Conservation (phyloP, 1,140 invertebrate genomes). For the Cecropterus lyciades region DNA sequence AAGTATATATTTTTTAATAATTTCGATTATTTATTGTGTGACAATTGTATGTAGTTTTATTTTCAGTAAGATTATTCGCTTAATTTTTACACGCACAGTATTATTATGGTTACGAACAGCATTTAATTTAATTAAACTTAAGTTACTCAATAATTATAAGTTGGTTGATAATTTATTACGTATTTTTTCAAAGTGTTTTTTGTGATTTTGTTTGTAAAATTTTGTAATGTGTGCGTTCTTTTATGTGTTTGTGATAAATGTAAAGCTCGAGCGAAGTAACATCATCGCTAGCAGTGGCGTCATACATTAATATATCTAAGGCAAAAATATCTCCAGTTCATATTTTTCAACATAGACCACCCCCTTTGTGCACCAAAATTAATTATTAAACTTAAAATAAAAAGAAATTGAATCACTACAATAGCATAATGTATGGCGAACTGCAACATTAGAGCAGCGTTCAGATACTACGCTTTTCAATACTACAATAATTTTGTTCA, state of each 20-base stretch:
- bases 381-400: background rate
- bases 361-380: background rate
- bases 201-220: background rate
- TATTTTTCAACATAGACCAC: background rate
- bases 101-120: slow-evolving; percentile 14
- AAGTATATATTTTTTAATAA: background rate
- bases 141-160: slow-evolving; percentile 18
- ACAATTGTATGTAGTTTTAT: background rate
- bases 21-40: slow-evolving; percentile 4
- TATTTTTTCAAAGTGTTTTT: background rate
- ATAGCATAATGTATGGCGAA: background rate
- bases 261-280: background rate
- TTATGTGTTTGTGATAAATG: background rate
- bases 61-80: background rate
- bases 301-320: too few species aligned
- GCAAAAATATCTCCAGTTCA: too few species aligned
- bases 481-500: too few species aligned
- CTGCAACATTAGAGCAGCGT: background rate
- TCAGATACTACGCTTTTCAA: background rate
- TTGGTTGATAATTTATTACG: background rate
- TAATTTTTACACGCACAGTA: slow-evolving; percentile 29
- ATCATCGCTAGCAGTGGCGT: background rate
- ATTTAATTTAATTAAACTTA: slow-evolving; percentile 11
- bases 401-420: too few species aligned
- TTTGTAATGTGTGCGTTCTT: background rate